Evolutionary conservation across 2,113 vertebrate genomes (phyloP), one percentile per base, ranked within the genome.

Genomic region (Acanthisitta chloris): DNA sequence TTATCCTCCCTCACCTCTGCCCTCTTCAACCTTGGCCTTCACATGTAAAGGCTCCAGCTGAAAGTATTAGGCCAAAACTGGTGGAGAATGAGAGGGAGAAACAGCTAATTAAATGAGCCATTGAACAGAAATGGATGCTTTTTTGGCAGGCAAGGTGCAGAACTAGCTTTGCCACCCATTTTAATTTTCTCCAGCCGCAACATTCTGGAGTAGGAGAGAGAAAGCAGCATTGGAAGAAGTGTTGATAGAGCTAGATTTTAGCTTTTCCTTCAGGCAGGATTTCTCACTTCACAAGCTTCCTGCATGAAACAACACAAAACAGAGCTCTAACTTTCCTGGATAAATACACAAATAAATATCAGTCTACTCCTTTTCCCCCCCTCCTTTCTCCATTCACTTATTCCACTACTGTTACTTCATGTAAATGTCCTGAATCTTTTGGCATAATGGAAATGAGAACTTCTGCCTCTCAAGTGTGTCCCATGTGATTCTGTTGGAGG

Each of bases 171-270:
- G 11, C 48, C 34, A 46, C 20, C 70, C 33, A 5, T 73, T 79
- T 86, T 81, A 43, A 55, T 84, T 86, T 94, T 36, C 42, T 76
- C 9, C 79, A 91, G 46, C 49, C 95, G 43, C 26, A 74, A 15
- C 96, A 61, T 96, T 96, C 79, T 65, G 58, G 49, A 80, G 49
- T 40, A 94, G 61, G 72, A 28, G 19, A 81, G 25, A 70, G 18
- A 46, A 61, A 13, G 15, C 16, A 79, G 25, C 29, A 28, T 87
- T 15, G 13, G 55, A 65, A 77, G 74, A 92, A 43, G 28, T 33
- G 36, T 40, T 45, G 14, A 61, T 52, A 57, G 36, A 51, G 43
- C 12, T 2, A 36, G 28, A 79, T 71, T 73, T 43, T 76, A 38
- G 71, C 6, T 3, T 48, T 70, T 45, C 49, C 38, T 62, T 67